Conservation (phyloP, 2,888 invertebrate species). For the Piscicola geometra region DNA sequence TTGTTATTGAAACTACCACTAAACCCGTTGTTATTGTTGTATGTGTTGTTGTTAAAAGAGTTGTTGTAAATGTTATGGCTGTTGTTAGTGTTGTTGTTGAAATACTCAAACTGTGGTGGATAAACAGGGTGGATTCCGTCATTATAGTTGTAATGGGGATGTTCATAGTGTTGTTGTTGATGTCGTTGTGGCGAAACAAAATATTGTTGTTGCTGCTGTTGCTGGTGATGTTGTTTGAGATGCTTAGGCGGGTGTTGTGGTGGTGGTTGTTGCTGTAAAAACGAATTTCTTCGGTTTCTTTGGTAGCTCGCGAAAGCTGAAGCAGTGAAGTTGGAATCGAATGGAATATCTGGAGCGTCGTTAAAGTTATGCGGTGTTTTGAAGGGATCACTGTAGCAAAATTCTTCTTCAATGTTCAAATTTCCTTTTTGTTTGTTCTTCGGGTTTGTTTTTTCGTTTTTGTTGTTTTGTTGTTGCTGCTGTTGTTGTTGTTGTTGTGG, state of each 20-base stretch:
- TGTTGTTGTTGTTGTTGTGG: neutral
- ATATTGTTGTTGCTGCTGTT: neutral
- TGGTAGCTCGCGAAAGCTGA: constrained; percentile 30
- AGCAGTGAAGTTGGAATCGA: constrained; percentile 9
- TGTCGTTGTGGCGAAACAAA: constrained; percentile 7
- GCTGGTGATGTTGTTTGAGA: neutral
- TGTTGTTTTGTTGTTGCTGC: neutral
- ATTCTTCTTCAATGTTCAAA: neutral
- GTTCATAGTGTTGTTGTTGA: constrained; percentile 8
- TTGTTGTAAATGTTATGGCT: constrained; percentile 5
- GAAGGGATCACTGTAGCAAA: neutral
- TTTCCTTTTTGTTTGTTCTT: too few species aligned
- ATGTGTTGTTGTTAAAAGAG: neutral
- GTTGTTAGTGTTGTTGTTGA: neutral
- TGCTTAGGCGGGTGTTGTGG: too few species aligned
- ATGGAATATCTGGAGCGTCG: neutral
- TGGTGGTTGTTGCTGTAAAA: neutral
- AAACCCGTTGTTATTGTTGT: constrained; percentile 5
- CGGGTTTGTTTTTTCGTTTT: neutral
- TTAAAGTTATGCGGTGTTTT: neutral
- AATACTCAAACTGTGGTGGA: neutral
- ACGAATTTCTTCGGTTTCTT: neutral
- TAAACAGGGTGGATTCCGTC: neutral
- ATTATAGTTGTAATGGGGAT: constrained; percentile 3
- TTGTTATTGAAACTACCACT: neutral